Conservation (phyloP, 2,888 invertebrate species). For the Apeira syringaria region DNA sequence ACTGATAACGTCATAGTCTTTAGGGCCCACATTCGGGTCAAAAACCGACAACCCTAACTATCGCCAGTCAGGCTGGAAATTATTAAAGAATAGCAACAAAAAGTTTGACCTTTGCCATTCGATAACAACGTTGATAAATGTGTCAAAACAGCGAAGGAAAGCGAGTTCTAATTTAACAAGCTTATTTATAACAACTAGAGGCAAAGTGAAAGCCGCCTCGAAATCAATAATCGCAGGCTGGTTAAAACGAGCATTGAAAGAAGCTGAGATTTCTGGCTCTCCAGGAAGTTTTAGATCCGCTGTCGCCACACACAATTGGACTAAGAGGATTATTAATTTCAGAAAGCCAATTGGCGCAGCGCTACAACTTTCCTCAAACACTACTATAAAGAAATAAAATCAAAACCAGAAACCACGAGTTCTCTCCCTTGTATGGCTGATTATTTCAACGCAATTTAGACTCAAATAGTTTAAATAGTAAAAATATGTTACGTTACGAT, state of each 20-base stretch:
- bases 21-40: not conserved
- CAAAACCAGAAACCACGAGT: not conserved
- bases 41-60: not conserved
- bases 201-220: not conserved
- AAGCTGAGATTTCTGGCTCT: not conserved
- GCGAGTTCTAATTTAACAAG: not conserved
- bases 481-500: not conserved
- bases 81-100: not conserved
- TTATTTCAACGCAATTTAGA: not conserved
- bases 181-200: not conserved
- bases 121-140: not conserved
- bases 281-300: not conserved
- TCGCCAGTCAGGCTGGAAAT: not conserved
- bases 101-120: not conserved
- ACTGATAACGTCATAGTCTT: not conserved
- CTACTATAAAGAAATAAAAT: not conserved
- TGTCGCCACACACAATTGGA: not conserved
- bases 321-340: not conserved
- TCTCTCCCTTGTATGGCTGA: not conserved
- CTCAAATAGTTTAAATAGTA: not conserved
- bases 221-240: constrained; percentile 1
- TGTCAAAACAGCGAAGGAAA: not conserved
- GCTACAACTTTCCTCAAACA: not conserved
- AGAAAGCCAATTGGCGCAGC: not conserved
- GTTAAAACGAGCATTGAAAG: not conserved